Evolutionary conservation across 2,113 vertebrate species (phyloP), one percentile per base, ranked within the genome.

Genomic region (Catagonus wagneri): DNA sequence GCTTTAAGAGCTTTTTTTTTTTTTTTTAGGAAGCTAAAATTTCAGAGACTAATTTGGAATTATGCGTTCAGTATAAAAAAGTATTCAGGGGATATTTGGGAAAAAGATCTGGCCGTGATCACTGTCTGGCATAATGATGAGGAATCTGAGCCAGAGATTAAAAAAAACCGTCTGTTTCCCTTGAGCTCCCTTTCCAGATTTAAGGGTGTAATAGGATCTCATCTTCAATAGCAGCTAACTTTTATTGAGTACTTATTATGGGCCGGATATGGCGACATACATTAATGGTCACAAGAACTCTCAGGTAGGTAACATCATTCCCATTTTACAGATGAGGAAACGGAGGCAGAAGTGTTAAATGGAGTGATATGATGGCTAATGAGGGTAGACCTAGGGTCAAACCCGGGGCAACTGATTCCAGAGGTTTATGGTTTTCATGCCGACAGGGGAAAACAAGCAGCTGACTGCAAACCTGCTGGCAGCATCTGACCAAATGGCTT

Each of bases 261-360:
- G 83, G 84, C 10, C 32, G 83, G 58, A 54, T 20, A 56, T 16
- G 29, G 34, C 29, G 52, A 11, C 12, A n/a, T 2, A 75, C 44
- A 65, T 23, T 52, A 44, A 54, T 74, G 71, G 87, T 74, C 65
- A 39, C 3, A 44, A 81, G 52, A 34, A n/a, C 22, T 5, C 34
- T 27, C 19, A 68, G 56, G 39, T 52, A 83, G 52, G 63, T 34
- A 23, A 25, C 13, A 22, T 19, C 4, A n/a, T 19, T 25, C 60
- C 80, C 92, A 72, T 84, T 27, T 56, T 72, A 93, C n/a, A 95
- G 90, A 81, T n/a, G 69, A 93, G 87, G 50, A 96, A 87, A 83
- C 15, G 0, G 66, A 96, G 32, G 54, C 39, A 85, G 15, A 89
- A 39, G 16, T 93, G 4, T 76, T 89, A 76, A 89, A 23, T 84